Percentiles rank a stretch among this genome's conserved stretches.
These are phyloP conservation scores for Drosophila watanabei DNA, from an alignment of 1,140 invertebrate species.

Conservation along the genomic window DNA sequence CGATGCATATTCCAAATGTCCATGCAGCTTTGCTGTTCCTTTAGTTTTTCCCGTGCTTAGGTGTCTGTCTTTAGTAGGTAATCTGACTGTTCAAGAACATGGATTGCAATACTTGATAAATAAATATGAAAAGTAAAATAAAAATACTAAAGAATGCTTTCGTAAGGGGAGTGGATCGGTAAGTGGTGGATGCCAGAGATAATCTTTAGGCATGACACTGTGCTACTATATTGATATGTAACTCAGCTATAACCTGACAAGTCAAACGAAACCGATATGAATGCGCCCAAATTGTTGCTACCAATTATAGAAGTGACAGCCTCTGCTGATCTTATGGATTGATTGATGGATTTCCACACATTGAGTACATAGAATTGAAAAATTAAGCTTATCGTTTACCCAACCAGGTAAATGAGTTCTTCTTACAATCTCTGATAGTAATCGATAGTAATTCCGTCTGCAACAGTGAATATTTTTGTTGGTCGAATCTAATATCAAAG, in stretches of 20 bases:
- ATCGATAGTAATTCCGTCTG: not conserved
- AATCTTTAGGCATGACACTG: not conserved
- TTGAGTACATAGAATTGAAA: not conserved
- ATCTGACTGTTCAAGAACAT: conserved; percentile 16
- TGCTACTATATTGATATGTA: not conserved
- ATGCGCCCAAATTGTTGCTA: not conserved
- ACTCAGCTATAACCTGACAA: not conserved
- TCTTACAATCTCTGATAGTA: not conserved
- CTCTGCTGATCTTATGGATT: not conserved
- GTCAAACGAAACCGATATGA: not conserved
- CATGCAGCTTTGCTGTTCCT: conserved; percentile 25
- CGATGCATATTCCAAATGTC: conserved; percentile 23
- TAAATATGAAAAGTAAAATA: conserved; percentile 2
- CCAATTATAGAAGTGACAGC: not conserved
- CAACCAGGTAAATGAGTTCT: too few species aligned
- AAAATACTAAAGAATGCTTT: not conserved
- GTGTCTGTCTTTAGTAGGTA: conserved; percentile 16
- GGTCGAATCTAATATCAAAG: not conserved
- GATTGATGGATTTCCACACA: not conserved
- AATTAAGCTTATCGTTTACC: not conserved
- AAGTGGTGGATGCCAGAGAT: not conserved
- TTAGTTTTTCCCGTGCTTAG: conserved; percentile 16
- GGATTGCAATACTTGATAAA: conserved; percentile 28
- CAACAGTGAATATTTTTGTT: not conserved
- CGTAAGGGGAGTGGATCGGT: not conserved